These are phyloP conservation scores for Rhegmatorhina hoffmannsi DNA, from an alignment of 2,113 vertebrate genomes.

Conservation along the genomic window DNA sequence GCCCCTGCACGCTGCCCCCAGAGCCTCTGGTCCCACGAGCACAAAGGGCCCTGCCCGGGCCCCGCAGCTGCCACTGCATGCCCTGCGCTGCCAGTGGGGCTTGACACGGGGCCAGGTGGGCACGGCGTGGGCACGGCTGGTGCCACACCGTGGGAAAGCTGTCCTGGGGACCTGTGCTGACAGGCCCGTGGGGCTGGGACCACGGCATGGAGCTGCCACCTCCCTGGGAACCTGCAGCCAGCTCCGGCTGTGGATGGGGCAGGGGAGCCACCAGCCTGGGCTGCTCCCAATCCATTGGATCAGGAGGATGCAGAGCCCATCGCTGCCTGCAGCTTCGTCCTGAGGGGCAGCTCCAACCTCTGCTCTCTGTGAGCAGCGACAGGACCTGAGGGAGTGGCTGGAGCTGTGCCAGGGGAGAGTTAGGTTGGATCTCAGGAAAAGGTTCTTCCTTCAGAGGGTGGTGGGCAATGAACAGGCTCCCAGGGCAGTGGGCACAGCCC, in stretches of 20 bases:
- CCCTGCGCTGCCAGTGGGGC: neutral
- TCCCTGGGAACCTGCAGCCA: neutral
- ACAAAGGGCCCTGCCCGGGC: neutral
- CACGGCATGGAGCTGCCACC: fast-evolving
- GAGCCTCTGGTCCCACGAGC: neutral
- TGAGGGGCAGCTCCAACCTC: neutral
- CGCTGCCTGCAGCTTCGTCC: neutral
- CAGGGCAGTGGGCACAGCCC: neutral
- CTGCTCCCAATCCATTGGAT: fast-evolving
- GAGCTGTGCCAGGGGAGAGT: neutral
- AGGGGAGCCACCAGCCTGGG: neutral
- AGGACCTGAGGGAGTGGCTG: fast-evolving
- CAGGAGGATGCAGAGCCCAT: neutral
- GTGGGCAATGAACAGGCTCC: neutral
- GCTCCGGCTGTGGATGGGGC: neutral
- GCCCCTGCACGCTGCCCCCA: neutral
- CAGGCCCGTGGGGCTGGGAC: neutral
- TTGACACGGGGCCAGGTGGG: neutral
- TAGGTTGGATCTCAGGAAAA: fast-evolving
- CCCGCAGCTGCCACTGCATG: neutral
- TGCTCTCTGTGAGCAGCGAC: neutral
- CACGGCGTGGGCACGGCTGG: fast-evolving
- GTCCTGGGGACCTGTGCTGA: neutral
- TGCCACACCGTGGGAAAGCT: neutral
- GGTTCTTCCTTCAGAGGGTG: neutral